A percentile compares a stretch with the other conserved stretches of the same genome.
These are phyloP conservation scores for Campoplex nolae DNA, from an alignment of 2,888 invertebrate genomes.

Conservation along the genomic window DNA sequence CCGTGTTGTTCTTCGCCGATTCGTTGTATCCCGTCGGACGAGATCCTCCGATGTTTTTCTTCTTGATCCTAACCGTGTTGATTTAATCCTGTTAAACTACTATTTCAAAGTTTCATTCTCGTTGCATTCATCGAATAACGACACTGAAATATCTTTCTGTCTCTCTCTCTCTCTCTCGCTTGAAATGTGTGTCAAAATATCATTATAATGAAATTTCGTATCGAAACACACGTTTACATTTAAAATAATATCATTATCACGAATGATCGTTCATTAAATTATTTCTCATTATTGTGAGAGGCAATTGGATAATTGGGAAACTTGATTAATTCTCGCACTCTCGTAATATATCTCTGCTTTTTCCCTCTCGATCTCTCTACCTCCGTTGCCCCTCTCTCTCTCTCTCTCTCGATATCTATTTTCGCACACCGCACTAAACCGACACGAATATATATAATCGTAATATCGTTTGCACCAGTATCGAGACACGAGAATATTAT, in stretches of 20 bases:
- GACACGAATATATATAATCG: background rate
- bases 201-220: constrained; percentile 5
- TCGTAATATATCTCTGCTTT: constrained; percentile 12
- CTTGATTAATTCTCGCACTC: constrained; percentile 31
- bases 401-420: constrained; percentile 3
- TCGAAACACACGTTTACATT: constrained; percentile 6
- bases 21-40: constrained; percentile 16
- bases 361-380: background rate
- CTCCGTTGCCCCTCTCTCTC: constrained; percentile 3
- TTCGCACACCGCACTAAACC: background rate
- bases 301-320: constrained; percentile 33
- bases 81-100: background rate
- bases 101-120: constrained; percentile 1
- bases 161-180: background rate
- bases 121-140: background rate
- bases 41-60: constrained; percentile 10
- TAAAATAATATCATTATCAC: constrained; percentile 4
- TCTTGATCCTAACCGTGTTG: background rate
- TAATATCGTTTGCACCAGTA: background rate
- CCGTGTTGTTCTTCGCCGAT: background rate
- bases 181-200: background rate
- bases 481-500: background rate
- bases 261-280: constrained; percentile 3
- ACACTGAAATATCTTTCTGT: no score
- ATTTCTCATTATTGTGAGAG: constrained; percentile 6